Evolutionary conservation across 2,888 invertebrate genomes (phyloP), one percentile per base, ranked within the genome.

Genomic region (Sphaeridia pumilis): DNA sequence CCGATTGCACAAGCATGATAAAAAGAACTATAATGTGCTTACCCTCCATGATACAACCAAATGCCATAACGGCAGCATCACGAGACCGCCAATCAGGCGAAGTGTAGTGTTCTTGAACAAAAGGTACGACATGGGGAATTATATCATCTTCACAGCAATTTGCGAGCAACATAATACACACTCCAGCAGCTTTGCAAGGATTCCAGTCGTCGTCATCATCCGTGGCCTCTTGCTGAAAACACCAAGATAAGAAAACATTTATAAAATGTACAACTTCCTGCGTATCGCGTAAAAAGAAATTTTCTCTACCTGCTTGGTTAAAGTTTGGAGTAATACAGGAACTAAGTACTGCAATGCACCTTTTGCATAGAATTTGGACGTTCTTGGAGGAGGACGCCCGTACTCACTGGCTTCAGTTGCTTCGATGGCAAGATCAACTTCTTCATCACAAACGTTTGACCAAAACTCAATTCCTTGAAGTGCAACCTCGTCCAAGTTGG

Each of bases 121-220:
- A 99, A 21, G 97, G 97, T 66, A 98, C 75, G 14, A 95, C 93
- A 71, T 84, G 84, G 1, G 85, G 85, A n/a, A 98, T 89, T 59
- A 98, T 89, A 68, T 87, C 88, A 71, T 97, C 92, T 72, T 95
- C 95, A 69, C 95, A 95, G 69, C 97, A 97, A 44, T 90, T 87
- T 21, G 98, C 88, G 63, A 99, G 75, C 45, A 99, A 76, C 93
- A 97, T 97, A 25, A 99, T 76, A 70, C 98, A 99, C 3, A 99
- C 98, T 31, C 97, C 94, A 2, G 98, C 93, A 1, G 99, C 95
- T 75, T 99, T 99, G 64, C 93, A 88, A 1, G 98, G 98, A 72
- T 94, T 97, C 98, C 98, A 99, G 67, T 94, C 95, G 68, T 97
- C 89, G 70, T 98, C 97, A 72, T 98, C 95, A 69, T 98, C 97